Evolutionary conservation across 2,797 vertebrate genomes (phyloP).

Genomic region (Phrynocephalus vlangalii): DNA sequence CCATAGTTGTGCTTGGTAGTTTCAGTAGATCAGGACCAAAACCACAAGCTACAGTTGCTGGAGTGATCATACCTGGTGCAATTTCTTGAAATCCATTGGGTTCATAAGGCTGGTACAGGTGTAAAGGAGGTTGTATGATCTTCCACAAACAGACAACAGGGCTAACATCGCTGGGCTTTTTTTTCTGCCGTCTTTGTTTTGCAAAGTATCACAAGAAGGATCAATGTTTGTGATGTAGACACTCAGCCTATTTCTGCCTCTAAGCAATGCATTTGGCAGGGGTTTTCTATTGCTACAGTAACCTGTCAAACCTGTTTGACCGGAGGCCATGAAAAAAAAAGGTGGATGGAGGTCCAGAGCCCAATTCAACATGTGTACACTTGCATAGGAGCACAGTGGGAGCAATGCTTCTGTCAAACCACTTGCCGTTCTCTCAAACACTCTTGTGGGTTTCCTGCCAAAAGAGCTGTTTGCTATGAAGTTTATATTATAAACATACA

Average conservation of each 20-base stretch:
- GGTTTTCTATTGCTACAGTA: background rate
- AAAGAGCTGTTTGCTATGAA: background rate
- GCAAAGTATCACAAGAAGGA: background rate
- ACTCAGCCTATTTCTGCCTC: background rate
- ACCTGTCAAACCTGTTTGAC: conserved; percentile 22
- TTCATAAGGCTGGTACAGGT: background rate
- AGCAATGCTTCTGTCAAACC: background rate
- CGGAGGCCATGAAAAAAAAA: background rate
- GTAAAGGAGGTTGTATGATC: background rate
- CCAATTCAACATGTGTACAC: background rate
- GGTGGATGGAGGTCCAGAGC: background rate
- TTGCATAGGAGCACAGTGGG: background rate
- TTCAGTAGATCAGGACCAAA: conserved; percentile 1
- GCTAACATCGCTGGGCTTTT: background rate
- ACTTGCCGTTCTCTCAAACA: conserved; percentile 4
- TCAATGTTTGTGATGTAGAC: background rate
- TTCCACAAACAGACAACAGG: background rate
- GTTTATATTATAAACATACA: conserved; percentile 30
- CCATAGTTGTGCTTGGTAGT: background rate
- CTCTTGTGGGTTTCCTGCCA: background rate
- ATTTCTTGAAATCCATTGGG: background rate
- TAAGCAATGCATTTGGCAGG: background rate
- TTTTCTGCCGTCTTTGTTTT: background rate
- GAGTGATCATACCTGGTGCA: background rate
- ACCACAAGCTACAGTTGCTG: background rate